Percentiles rank a stretch among this genome's conserved stretches.
Evolutionary conservation across 2,888 invertebrate species (phyloP).

Genomic region (Eristalis pertinax): DNA sequence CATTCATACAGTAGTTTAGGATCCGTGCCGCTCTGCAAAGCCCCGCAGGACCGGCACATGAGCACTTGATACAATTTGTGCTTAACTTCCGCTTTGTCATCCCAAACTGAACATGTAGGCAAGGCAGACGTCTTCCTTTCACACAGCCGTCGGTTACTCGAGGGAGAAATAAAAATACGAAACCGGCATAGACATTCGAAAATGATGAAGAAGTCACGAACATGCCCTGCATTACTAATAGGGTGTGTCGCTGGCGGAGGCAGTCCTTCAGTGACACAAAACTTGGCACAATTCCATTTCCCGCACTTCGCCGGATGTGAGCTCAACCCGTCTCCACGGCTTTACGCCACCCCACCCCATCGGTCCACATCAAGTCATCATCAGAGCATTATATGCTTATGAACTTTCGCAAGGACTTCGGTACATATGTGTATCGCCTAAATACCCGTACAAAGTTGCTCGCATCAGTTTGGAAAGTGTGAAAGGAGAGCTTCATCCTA

Average conservation of each 20-base stretch:
- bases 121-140: neutral
- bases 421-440: constrained; percentile 42
- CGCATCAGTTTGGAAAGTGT: constrained; percentile 34
- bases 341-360: neutral
- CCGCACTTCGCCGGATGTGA: constrained; percentile 9
- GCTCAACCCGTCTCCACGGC: neutral
- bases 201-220: constrained; percentile 45
- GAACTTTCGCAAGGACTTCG: constrained; percentile 55
- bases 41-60: neutral
- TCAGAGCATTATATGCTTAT: constrained; percentile 37
- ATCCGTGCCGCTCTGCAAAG: neutral
- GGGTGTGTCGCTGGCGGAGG: neutral
- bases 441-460: constrained; percentile 36
- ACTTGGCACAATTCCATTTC: constrained; percentile 37
- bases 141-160: neutral
- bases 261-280: constrained; percentile 21
- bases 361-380: constrained; percentile 8
- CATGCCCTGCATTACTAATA: constrained; percentile 45
- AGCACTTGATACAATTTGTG: constrained; percentile 30
- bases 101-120: neutral
- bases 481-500: constrained; percentile 44
- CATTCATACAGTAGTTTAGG: neutral
- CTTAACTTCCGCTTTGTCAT: constrained; percentile 37
- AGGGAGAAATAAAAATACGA: constrained; percentile 8
- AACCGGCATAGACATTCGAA: constrained; percentile 2